These are phyloP conservation scores for Hyla sarda DNA, from an alignment of 2,113 vertebrate species.

Conservation along the genomic window DNA sequence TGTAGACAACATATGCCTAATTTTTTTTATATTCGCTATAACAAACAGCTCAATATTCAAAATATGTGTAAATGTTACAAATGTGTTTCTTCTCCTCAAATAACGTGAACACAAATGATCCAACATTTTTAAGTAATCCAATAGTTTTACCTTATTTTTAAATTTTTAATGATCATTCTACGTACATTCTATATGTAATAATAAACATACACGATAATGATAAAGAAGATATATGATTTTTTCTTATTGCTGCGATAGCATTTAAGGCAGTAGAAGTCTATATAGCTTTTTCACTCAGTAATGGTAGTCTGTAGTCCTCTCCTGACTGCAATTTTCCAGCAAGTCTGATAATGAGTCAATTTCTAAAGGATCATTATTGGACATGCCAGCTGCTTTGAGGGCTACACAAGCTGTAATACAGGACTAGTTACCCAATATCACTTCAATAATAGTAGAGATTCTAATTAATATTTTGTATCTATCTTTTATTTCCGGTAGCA, in stretches of 20 bases:
- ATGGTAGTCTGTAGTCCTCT: neutral
- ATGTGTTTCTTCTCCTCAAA: too few species aligned
- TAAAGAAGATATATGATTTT: too few species aligned
- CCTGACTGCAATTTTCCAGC: constrained; percentile 1
- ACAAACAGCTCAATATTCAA: too few species aligned
- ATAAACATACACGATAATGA: too few species aligned
- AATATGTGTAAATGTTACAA: too few species aligned
- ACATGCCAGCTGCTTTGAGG: neutral
- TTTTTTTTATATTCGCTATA: too few species aligned
- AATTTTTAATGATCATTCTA: too few species aligned
- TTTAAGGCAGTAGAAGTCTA: neutral
- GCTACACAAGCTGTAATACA: neutral
- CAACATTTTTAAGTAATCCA: too few species aligned
- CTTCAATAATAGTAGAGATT: neutral
- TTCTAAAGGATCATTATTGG: neutral
- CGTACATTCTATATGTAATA: too few species aligned
- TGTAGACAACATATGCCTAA: too few species aligned
- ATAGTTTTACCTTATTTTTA: too few species aligned
- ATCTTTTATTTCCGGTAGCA: neutral
- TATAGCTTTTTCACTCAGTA: neutral
- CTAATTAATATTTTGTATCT: neutral
- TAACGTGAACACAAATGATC: too few species aligned
- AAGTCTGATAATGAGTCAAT: constrained; percentile 13
- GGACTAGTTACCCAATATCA: neutral
- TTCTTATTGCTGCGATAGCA: neutral